Conservation (phyloP, 2,113 vertebrate species). For the Acinonyx jubatus region DNA sequence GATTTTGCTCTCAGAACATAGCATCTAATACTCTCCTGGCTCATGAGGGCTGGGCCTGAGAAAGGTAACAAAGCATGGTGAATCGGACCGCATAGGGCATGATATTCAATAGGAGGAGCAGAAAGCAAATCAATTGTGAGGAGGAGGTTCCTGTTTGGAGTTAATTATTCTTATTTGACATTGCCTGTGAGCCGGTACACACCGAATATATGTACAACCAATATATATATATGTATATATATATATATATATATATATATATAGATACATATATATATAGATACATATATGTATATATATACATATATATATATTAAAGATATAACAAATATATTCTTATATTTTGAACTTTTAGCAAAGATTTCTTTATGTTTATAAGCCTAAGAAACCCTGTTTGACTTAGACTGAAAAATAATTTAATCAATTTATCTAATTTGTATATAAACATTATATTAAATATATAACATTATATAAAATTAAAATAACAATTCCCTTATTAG, state of each 20-base stretch:
- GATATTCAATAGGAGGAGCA: neutral
- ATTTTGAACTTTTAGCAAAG: neutral
- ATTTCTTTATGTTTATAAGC: neutral
- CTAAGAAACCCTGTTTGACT: neutral
- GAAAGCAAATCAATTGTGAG: neutral
- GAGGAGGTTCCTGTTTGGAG: neutral
- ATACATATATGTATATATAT: no score
- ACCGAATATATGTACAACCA: neutral
- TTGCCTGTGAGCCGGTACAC: neutral
- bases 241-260: no score
- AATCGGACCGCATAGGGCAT: neutral
- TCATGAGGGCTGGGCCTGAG: neutral
- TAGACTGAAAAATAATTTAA: neutral
- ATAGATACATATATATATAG: no score
- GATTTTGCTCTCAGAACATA: slow-evolving; percentile 6
- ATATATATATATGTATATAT: no score
- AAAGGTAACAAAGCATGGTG: neutral
- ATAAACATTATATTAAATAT: neutral
- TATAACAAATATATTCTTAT: neutral
- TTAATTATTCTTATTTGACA: slow-evolving; percentile 38
- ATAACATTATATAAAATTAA: neutral
- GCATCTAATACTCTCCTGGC: neutral
- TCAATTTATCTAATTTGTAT: neutral
- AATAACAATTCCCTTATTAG: neutral
- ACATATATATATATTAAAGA: no score